Base-by-base conservation (phyloP, 2,888 invertebrate species). In the Agrotis clavis region DNA sequence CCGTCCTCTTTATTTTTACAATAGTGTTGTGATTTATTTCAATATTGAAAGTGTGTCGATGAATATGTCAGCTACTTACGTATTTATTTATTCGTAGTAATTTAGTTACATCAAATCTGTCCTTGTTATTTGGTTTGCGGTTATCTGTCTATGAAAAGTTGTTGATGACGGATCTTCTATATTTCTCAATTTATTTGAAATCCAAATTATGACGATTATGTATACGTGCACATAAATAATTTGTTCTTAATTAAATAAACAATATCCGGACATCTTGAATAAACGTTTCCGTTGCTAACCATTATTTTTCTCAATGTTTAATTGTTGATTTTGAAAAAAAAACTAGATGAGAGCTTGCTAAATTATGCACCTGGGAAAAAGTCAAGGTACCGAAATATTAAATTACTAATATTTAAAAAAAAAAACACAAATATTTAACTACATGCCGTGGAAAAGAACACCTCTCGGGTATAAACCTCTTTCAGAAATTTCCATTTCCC, bases 201-300 rank as follows among this genome's bases (percentile, higher is more conserved):
- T 45, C 11, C 1, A 13, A 35, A 19, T 3, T 13, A 59, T 30
- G 54, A 51, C 51, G 50, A 45, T 16, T 45, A 16, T 21, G 21
- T 9, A 18, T 11, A 67, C 77, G 73, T 77, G 68, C 47, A 14
- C 41, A 45, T 60, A 63, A 73, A 78, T 74, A 78, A 60, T 35
- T 21, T 54, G 30, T 56, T 54, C 30, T 35, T 9, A 54, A n/a
- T 66, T 59, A 69, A 61, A 47, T 35, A 35, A 30, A 61, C 19
- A 18, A 41, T 30, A 25, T 48, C 11, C 54, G 30, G n/a, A 59
- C 18, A 51, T 59, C 47, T 54, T 35, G 25, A 47, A 62, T 5
- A 47, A 59, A 47, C 41, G 63, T 60, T 60, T 75, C 60, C 63
- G 63, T 19, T 61, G 9, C 48, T 41, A 18, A 9, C 6, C 13